Percentiles rank a stretch among this genome's conserved stretches.
Conservation (phyloP, 2,888 invertebrate species). For the Trichopria drosophilae region DNA sequence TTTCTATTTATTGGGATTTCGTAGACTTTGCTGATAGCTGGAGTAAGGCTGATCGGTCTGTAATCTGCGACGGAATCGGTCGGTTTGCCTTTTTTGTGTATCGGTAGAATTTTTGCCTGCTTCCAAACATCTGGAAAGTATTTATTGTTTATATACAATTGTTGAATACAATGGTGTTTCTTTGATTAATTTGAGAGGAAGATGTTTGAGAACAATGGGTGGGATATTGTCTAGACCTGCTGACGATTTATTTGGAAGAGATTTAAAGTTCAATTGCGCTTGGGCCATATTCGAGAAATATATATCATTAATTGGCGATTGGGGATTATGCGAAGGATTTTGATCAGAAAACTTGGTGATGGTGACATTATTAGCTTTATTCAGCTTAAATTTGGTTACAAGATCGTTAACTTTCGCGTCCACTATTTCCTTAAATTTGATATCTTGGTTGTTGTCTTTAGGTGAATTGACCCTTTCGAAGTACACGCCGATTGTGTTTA, state of each 20-base stretch:
- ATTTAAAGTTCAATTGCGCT: conserved; percentile 1
- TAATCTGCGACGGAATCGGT: not conserved
- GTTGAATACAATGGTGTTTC: conserved; percentile 10
- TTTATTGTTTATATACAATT: conserved; percentile 4
- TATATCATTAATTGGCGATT: not conserved
- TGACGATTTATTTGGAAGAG: not conserved
- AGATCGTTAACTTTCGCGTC: not conserved
- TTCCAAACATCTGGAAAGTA: conserved; percentile 10
- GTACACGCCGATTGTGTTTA: conserved; percentile 4
- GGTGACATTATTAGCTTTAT: not conserved
- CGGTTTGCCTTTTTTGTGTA: conserved; percentile 14
- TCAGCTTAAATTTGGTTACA: not conserved
- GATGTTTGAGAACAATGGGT: no score
- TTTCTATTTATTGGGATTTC: not conserved
- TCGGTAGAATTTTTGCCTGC: not conserved
- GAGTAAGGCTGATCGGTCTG: conserved; percentile 10
- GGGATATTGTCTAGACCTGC: no score
- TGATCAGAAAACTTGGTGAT: not conserved
- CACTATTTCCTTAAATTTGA: conserved; percentile 6
- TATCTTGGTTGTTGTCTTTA: conserved; percentile 5
- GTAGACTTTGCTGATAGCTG: conserved; percentile 9
- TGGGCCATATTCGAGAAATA: not conserved
- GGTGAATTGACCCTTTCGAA: conserved; percentile 12
- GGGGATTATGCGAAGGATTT: not conserved
- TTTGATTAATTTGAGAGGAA: conserved; percentile 5